Evolutionary conservation across 1,140 invertebrate genomes (phyloP).

Genomic region (Elymnias hypermnestra): DNA sequence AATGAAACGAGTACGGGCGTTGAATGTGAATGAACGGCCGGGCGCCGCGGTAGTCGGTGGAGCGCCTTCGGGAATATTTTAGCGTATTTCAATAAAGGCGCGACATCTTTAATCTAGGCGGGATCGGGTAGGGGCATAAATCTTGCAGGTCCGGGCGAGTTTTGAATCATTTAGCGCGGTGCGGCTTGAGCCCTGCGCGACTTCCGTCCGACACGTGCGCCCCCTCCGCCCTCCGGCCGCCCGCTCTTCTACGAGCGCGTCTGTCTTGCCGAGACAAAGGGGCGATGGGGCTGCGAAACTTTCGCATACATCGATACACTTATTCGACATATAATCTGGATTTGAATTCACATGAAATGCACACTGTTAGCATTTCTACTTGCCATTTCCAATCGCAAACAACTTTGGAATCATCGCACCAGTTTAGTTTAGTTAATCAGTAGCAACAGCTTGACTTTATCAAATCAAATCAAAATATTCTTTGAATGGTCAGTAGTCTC

Average conservation of each 20-base stretch:
- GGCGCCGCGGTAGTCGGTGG: constrained; percentile 19
- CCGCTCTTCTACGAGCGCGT: constrained; percentile 43
- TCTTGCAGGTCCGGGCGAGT: constrained; percentile 73
- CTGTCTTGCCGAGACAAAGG: constrained; percentile 74
- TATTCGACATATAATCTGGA: not conserved
- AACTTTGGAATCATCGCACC: no score
- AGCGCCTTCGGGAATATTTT: constrained; percentile 44
- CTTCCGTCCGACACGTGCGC: constrained; percentile 69
- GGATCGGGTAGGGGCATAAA: constrained; percentile 71
- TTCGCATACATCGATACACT: constrained; percentile 6
- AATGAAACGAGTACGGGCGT: constrained; percentile 48
- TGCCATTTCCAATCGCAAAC: no score
- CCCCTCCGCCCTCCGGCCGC: constrained; percentile 26
- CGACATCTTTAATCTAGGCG: constrained; percentile 72
- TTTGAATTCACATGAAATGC: not conserved
- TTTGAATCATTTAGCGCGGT: constrained; percentile 74
- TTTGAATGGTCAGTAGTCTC: no score
- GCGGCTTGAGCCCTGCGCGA: constrained; percentile 55
- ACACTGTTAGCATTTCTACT: not conserved
- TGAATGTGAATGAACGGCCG: constrained; percentile 50
- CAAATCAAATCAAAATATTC: no score
- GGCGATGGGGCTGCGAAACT: constrained; percentile 41
- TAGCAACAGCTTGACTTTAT: no score
- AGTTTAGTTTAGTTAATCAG: no score
- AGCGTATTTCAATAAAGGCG: constrained; percentile 70